phyloP scores from a whole-genome alignment of 2,888 invertebrate species.

The Polydrusus tereticollis region DNA sequence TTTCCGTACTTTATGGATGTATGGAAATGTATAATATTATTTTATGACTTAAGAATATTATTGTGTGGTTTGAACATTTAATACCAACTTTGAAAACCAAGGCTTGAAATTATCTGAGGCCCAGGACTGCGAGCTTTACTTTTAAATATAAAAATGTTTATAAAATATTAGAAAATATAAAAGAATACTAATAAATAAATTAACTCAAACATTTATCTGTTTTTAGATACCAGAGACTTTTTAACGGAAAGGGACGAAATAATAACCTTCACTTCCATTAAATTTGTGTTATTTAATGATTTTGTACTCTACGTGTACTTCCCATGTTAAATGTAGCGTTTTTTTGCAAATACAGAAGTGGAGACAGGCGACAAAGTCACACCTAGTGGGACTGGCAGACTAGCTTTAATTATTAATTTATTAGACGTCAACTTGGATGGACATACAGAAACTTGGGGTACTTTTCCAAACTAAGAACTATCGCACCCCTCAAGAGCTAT shows the following conservation, averaged over 20 bases:
- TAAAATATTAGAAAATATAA: not conserved
- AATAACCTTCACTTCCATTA: not conserved
- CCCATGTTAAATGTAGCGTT: not conserved
- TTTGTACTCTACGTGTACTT: not conserved
- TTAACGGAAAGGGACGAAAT: constrained; percentile 10
- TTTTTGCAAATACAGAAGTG: not conserved
- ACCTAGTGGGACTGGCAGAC: no score
- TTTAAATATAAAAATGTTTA: not conserved
- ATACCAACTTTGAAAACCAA: not conserved
- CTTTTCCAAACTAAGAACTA: no score
- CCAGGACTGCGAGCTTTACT: not conserved
- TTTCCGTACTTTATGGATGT: not conserved
- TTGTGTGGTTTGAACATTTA: not conserved
- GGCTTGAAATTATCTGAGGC: constrained; percentile 4
- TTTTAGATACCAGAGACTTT: constrained; percentile 8
- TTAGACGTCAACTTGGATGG: no score
- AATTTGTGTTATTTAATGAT: not conserved
- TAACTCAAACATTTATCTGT: constrained; percentile 1
- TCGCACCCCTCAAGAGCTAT: no score
- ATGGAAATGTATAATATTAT: no score
- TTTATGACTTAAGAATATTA: no score
- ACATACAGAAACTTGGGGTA: no score
- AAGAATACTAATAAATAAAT: not conserved
- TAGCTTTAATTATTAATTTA: no score
- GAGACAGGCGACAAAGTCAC: no score